phyloP scores from a whole-genome alignment of 2,797 vertebrate genomes.

The Champsocephalus esox region DNA sequence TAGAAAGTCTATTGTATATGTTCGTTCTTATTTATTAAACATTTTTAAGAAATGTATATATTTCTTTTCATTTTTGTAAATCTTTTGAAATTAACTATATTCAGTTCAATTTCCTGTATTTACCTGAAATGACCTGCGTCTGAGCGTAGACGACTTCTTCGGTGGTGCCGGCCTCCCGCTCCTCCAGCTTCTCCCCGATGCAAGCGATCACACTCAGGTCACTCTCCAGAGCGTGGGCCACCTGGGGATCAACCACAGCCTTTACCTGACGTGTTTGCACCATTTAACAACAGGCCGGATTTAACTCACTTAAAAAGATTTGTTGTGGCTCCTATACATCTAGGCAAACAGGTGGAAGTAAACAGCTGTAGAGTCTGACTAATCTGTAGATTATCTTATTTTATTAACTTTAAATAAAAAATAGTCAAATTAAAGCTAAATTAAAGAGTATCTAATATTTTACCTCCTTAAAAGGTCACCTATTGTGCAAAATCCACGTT shows the following conservation, averaged over 20 bases:
- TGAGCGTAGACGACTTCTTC: slow-evolving; percentile 94
- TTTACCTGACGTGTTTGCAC: not conserved
- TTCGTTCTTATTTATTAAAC: no score
- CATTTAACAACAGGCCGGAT: not conserved
- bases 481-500: no score
- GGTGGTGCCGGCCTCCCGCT: slow-evolving; percentile 93
- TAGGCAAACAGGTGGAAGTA: not conserved
- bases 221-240: slow-evolving; percentile 90
- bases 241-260: slow-evolving; percentile 65
- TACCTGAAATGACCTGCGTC: slow-evolving; percentile 94
- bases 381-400: no score
- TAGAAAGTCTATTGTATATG: no score
- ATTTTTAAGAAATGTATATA: no score
- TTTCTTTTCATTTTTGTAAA: no score
- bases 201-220: slow-evolving; percentile 93
- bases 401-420: no score
- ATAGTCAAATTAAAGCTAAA: no score
- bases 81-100: no score
- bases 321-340: not conserved
- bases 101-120: not conserved
- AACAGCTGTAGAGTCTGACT: not conserved
- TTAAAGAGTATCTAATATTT: no score
- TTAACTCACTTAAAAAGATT: not conserved
- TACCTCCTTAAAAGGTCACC: no score
- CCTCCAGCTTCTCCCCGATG: slow-evolving; percentile 94